Percentiles rank a stretch among this genome's conserved stretches.
phyloP scores from a whole-genome alignment of 2,797 vertebrate species.

The Xenops minutus region DNA sequence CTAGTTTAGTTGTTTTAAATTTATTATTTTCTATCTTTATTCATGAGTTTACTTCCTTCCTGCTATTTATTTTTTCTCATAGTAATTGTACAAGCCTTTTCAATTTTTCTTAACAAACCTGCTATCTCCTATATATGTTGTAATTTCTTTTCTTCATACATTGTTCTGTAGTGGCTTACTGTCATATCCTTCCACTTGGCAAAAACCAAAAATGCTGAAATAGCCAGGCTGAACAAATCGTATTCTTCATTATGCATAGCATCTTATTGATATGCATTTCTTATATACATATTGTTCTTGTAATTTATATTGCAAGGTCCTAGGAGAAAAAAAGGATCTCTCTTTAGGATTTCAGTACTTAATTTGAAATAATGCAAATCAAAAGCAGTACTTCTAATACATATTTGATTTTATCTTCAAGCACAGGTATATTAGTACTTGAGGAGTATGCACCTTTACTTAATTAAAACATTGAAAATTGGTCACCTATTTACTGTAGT shows the following conservation, averaged over 20 bases:
- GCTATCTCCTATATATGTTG: background rate
- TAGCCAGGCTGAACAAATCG: background rate
- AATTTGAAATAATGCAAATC: background rate
- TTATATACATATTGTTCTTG: background rate
- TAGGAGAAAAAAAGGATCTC: background rate
- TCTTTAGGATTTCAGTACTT: background rate
- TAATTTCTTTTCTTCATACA: background rate
- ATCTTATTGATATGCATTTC: background rate
- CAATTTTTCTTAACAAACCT: background rate
- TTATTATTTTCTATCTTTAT: constrained; percentile 17
- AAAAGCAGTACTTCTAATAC: background rate
- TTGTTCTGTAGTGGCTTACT: background rate
- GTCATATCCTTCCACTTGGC: background rate
- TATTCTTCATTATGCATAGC: background rate
- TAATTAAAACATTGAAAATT: background rate
- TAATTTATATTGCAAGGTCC: background rate
- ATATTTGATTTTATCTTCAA: background rate
- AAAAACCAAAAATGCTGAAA: constrained; percentile 12
- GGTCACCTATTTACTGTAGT: background rate
- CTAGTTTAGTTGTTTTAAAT: background rate
- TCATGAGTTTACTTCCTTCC: constrained; percentile 7
- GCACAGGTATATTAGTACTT: background rate
- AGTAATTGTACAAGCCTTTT: background rate
- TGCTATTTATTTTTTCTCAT: background rate
- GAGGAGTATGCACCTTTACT: background rate